Evolutionary conservation across 2,797 vertebrate genomes (phyloP), one percentile per base, ranked within the genome.

Genomic region (Lithobates pipiens): DNA sequence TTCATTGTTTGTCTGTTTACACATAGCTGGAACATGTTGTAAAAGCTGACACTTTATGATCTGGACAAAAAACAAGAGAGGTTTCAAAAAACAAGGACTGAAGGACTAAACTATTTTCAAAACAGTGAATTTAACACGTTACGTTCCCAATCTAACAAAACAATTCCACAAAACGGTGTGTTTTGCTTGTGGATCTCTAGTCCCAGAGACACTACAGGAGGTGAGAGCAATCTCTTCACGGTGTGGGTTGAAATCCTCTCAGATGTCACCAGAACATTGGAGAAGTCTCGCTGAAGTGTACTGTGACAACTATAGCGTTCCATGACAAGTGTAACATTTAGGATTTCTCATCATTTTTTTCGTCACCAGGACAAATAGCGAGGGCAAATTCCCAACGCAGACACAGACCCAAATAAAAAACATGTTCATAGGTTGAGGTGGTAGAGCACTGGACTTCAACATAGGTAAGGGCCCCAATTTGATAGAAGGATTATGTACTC

Each of bases 1-100:
- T 75, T 69, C 84, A 67, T 65, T 85, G 83, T 83, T 83, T 75
- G 44, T 74, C 69, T 85, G 84, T 85, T 85, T 85, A 80, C 68
- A 18, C 71, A 70, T 70, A 80, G 71, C 36, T 85, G 44, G 68
- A 70, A 57, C 77, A 80, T 80, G 71, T 27, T 80, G 77, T 85
- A 85, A 85, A 79, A 85, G 70, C 61, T 69, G 77, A 81, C 84
- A 80, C 77, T 85, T 84, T 75, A 69, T 61, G 27, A 80, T 75
- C 39, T 75, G 70, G n/a, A 75, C 61, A 36, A 39, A 72, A 81
- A 74, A 74, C 57, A 72, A 42, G 32, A 42, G 29, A 44, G 21
- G 23, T 11, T 74, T 70, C 42, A 65, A 67, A 83, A 75, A 83
- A 83, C 73, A 57, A 39, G 42, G 63, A 70, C 75, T n/a, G 70